phyloP scores from a whole-genome alignment of 1,140 invertebrate species.

The Diuraphis noxia region DNA sequence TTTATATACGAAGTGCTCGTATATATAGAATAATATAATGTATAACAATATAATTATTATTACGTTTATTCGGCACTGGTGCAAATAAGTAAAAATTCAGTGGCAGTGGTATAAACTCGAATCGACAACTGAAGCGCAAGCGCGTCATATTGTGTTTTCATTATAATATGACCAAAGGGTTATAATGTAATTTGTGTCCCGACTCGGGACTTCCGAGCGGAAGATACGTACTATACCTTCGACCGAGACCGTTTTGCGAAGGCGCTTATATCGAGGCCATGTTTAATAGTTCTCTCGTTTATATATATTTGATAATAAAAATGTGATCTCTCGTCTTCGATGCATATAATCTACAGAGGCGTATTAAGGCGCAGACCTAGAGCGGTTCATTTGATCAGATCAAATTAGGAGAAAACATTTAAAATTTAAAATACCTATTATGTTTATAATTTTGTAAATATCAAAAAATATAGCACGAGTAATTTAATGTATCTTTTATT shows the following conservation, averaged over 20 bases:
- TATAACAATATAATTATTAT: neutral
- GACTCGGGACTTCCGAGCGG: no score
- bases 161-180: neutral
- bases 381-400: no score
- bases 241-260: neutral
- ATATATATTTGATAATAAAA: neutral
- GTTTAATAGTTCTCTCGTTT: neutral
- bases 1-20: neutral
- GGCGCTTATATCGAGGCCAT: neutral
- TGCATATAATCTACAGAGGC: no score
- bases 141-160: neutral
- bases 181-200: neutral
- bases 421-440: no score
- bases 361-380: no score
- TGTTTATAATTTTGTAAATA: no score
- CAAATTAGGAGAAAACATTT: no score
- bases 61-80: neutral
- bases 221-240: neutral
- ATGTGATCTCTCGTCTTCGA: neutral
- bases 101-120: neutral
- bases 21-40: neutral
- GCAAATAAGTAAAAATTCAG: neutral
- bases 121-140: neutral
- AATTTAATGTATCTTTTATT: no score
- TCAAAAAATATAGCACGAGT: no score